phyloP scores from a whole-genome alignment of 2,113 vertebrate genomes.

The Amblyopsis rosae region DNA sequence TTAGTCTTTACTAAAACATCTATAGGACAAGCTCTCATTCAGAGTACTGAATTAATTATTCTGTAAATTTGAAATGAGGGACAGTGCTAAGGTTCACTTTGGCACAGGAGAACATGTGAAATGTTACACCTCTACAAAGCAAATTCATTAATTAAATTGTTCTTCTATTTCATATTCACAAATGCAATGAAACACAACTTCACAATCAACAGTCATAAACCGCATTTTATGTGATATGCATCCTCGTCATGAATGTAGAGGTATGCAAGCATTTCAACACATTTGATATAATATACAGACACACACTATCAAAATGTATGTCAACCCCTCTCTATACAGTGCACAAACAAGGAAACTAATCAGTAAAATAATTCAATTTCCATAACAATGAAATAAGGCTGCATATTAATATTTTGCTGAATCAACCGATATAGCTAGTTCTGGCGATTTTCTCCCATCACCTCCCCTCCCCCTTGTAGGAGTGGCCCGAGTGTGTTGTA shows the following conservation, averaged over 20 bases:
- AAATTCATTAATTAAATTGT: slow-evolving; percentile 27
- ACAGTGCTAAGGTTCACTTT: neutral
- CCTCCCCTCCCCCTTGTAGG: slow-evolving; percentile 14
- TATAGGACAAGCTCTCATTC: slow-evolving; percentile 11
- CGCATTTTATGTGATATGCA: slow-evolving; percentile 28
- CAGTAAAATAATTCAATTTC: slow-evolving; percentile 5
- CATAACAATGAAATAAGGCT: slow-evolving; percentile 12
- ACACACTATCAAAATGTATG: slow-evolving; percentile 15
- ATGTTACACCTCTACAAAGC: slow-evolving; percentile 7
- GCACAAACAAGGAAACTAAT: neutral
- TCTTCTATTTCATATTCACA: neutral
- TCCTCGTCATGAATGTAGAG: slow-evolving; percentile 32
- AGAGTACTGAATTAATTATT: slow-evolving; percentile 28
- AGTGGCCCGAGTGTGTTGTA: slow-evolving; percentile 25
- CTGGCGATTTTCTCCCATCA: neutral
- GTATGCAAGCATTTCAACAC: slow-evolving; percentile 34
- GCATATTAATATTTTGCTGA: slow-evolving; percentile 13
- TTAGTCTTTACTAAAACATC: slow-evolving; percentile 1
- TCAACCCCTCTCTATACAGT: slow-evolving; percentile 10
- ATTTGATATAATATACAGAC: slow-evolving; percentile 26
- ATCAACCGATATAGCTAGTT: neutral
- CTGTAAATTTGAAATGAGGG: neutral
- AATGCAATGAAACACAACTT: neutral
- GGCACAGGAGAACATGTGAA: slow-evolving; percentile 18
- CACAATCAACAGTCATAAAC: neutral